Base-by-base conservation (phyloP, 2,113 vertebrate species). In the Cinclus mexicanus region DNA sequence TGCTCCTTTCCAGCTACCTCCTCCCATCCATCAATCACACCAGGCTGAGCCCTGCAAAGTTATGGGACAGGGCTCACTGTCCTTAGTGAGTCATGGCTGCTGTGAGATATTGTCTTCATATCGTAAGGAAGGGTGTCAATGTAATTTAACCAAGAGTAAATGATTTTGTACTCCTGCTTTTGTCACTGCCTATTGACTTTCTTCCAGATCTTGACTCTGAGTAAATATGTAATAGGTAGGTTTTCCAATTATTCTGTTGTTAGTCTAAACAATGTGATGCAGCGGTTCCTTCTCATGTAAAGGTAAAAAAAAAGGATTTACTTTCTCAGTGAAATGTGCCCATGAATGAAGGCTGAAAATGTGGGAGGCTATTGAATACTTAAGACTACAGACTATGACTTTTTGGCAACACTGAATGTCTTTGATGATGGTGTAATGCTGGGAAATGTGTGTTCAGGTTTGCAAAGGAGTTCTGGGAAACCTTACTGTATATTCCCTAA, bases 21-120 rank as follows among this genome's bases (percentile, higher is more conserved):
- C 12, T 75, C 12, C 37, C 29, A 33, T 46, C 23, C 31, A n/a
- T 53, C 49, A 52, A 53, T 76, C 41, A 29, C 33, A 25, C 19
- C 16, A 56, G 22, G 10, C 60, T 55, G 56, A 74, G 35, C 33
- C 52, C 64, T 59, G 28, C 55, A 15, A 47, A 33, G 29, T 24
- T 35, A 7, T 4, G 6, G n/a, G 25, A 16, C 6, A 37, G 60
- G 18, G 28, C 31, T 59, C 35, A 6, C 29, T 37, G 65, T 23
- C 68, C n/a, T 83, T 44, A 35, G 19, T 1, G 3, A 44, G 17
- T 35, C 0, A 0, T 70, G 19, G 42, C 41, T 69, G 19, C 29
- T 7, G 2, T 12, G 19, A 61, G 22, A 39, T 87, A 35, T 5
- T 81, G 70, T 24, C 74, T 71, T 70, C 14, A 1, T 31, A 23